Evolutionary conservation across 2,113 vertebrate genomes (phyloP).

Genomic region (Prunella himalayana): DNA sequence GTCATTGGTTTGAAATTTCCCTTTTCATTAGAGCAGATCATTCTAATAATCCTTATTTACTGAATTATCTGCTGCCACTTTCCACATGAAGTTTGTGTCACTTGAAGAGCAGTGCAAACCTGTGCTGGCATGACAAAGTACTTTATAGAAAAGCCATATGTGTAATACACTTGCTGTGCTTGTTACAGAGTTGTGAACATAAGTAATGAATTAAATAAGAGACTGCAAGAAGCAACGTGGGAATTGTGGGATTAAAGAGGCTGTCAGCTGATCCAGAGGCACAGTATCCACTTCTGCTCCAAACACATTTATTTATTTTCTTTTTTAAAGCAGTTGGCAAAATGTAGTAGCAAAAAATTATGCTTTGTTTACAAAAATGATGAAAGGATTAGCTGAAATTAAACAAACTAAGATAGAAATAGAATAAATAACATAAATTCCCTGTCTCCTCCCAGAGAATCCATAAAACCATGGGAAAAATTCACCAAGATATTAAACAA

Average conservation of each 20-base stretch:
- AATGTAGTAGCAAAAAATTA: neutral
- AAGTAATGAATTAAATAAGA: neutral
- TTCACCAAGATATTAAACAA: neutral
- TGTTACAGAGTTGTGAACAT: neutral
- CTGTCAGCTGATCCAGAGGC: neutral
- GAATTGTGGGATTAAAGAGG: neutral
- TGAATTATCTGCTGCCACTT: neutral
- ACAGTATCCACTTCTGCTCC: neutral
- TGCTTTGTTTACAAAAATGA: neutral
- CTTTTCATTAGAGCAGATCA: neutral
- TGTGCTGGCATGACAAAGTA: neutral
- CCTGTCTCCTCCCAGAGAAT: rapidly evolving
- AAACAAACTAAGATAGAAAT: rapidly evolving
- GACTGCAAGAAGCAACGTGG: neutral
- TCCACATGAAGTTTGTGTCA: neutral
- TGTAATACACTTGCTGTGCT: neutral
- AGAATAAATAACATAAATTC: neutral
- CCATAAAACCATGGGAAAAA: neutral
- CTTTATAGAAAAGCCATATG: neutral
- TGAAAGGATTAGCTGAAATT: neutral
- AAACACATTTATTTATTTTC: neutral
- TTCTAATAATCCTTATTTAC: neutral
- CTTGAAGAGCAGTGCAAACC: neutral
- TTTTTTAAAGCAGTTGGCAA: neutral
- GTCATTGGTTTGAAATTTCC: neutral